Evolutionary conservation across 2,113 vertebrate species (phyloP), one percentile per base, ranked within the genome.

Genomic region (Elephantulus edwardii): DNA sequence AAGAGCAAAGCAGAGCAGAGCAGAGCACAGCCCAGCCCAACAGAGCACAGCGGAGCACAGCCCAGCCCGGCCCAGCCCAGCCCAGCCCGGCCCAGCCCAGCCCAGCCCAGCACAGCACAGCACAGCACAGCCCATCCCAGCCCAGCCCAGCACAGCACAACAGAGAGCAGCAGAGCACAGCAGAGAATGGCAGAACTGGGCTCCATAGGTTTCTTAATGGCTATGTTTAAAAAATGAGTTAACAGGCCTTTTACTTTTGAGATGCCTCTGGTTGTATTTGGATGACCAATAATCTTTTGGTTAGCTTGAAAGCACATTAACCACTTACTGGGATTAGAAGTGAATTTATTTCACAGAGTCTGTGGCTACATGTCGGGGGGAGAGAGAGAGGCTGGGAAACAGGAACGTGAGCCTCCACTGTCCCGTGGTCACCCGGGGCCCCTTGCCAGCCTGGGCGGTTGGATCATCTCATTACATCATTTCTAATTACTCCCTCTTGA

Each of bases 391-490:
- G 46, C 66, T 48, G 64, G 74, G 86, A 81, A 83, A 88, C 86
- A 52, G 26, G 8, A 90, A 74, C 62, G 17, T 64, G 50, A 28
- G 46, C 33, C 64, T 71, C 20, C 48, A 71, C 40, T 54, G 35
- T 35, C 44, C 38, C 50, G 64, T 83, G 92, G 92, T 86, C 83
- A 84, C 91, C 56, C 54, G 13, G 93, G 86, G 72, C 77, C 86
- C 26, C 93, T 95, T 95, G 96, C 94, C 89, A 91, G 86, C 89
- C 19, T 24, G 8, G 80, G 90, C 83, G 83, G 68, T 95, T 95
- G 95, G 88, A 87, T 95, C 95, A 95, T 95, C 84, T 93, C 76
- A 95, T 96, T 91, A 92, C 94, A 64, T 96, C 95, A 96, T 92
- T 94, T 91, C 93, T 89, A 95, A 95, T 95, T 90, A 94, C 92